Evolutionary conservation across 2,113 vertebrate genomes (phyloP), one percentile per base, ranked within the genome.

Genomic region (Pseudorectes ferrugineus): DNA sequence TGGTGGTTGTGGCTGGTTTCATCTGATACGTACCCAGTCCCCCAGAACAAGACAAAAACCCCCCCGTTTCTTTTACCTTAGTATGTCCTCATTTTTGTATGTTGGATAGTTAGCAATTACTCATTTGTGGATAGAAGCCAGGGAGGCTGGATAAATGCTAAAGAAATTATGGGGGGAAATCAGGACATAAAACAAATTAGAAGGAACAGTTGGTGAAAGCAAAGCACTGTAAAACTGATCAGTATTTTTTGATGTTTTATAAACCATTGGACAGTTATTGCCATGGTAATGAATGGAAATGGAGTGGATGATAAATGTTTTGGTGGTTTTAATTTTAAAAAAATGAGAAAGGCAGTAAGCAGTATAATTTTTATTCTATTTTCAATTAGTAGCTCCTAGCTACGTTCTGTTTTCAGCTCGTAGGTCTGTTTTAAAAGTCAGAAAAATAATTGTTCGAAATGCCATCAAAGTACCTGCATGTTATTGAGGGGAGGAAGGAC

Each of bases 391-490:
- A 78, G 33, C 19, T 87, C 15, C n/a, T 70, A 84, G 45, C 45
- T 89, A 57, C 9, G 45, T 85, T 87, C 33, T 43, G 0, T 61
- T 92, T 93, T 82, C 55, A 67, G 49, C 54, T 93, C 9, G 51
- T 20, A 66, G 18, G 10, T 61, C n/a, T 83, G 38, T 66, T 88
- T 77, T 54, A 76, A 87, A 54, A 58, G 12, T 78, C 24, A 59
- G 48, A 65, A 87, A 84, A 71, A 59, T 45, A 89, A 25, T 28
- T 77, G 35, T 71, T 84, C 2, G 59, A 10, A 73, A 87, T 62
- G 8, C 18, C 28, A 9, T 89, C 29, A 23, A 79, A 83, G 58
- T 29, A 12, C 3, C 9, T 1, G 1, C 14, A 8, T 2, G 0
- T 57, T 74, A 13, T 33, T 22, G 9, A 12, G 19, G 7, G 12